phyloP scores from a whole-genome alignment of 2,113 vertebrate species.

The Fukomys damarensis region DNA sequence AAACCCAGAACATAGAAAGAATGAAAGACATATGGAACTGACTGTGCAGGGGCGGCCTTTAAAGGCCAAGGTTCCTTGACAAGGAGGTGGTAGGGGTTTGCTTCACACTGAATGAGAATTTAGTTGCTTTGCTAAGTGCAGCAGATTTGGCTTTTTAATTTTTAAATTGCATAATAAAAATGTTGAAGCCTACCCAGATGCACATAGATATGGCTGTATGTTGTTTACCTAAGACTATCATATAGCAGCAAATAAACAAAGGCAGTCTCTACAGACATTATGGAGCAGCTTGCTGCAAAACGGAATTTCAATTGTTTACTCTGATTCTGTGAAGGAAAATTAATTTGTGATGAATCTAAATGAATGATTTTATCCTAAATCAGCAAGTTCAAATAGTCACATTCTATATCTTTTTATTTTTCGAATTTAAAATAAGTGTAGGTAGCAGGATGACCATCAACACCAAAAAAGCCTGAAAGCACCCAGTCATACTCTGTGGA shows the following conservation, averaged over 20 bases:
- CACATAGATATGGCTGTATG: slow-evolving; percentile 74
- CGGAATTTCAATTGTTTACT: slow-evolving; percentile 64
- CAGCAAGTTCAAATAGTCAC: slow-evolving; percentile 76
- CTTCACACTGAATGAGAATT: slow-evolving; percentile 61
- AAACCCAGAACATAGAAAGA: slow-evolving; percentile 73
- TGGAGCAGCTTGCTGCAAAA: slow-evolving; percentile 69
- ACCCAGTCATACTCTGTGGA: neutral
- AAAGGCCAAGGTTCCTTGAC: slow-evolving; percentile 77
- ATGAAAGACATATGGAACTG: slow-evolving; percentile 80
- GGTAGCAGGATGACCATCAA: slow-evolving; percentile 25
- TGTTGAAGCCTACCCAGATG: slow-evolving; percentile 74
- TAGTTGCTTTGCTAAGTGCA: slow-evolving; percentile 71
- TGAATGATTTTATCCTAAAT: slow-evolving; percentile 77
- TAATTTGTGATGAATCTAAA: slow-evolving; percentile 77
- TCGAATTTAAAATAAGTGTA: slow-evolving; percentile 54
- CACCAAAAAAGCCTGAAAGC: slow-evolving; percentile 48
- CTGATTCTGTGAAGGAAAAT: slow-evolving; percentile 77
- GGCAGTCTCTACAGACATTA: slow-evolving; percentile 74
- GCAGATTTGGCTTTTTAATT: slow-evolving; percentile 67
- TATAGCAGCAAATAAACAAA: slow-evolving; percentile 80
- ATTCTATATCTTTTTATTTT: slow-evolving; percentile 56
- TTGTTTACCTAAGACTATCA: slow-evolving; percentile 79
- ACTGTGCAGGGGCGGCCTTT: slow-evolving; percentile 50
- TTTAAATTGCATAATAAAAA: slow-evolving; percentile 78
- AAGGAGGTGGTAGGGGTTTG: slow-evolving; percentile 62